Base-by-base conservation (phyloP, 2,113 vertebrate species). In the Sorex araneus region DNA sequence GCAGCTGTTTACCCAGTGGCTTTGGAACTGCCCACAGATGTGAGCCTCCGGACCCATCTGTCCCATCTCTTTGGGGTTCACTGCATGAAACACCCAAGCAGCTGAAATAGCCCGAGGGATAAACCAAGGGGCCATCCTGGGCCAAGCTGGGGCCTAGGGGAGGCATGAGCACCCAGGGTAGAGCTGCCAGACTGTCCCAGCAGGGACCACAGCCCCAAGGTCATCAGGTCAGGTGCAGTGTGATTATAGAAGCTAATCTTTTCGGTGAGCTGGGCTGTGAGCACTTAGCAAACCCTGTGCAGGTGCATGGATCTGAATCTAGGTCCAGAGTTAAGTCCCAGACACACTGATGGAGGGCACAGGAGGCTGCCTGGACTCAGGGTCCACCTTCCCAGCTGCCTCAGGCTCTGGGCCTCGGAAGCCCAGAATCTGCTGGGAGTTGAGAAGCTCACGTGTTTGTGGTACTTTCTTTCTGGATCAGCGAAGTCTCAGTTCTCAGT, bases 211-310 rank as follows among this genome's bases (percentile, higher is more conserved):
- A 86, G 40, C 10, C 70, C 23, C 1, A 12, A 93, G 54, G 45
- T 83, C 91, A 94, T 91, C 83, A 86, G 91, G 85, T 81, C 92
- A 93, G 95, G 77, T 50, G 70, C 45, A 91, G 63, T 27, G 6
- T 43, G 88, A 67, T 40, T 76, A 74, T 27, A 47, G 57, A 47
- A n/a, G 92, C 90, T 93, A 94, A 87, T 92, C 89, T 81, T 82
- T 54, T 45, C 92, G 84, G 66, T 34, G 57, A 30, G 3, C 32
- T 36, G 74, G 54, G 57, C 69, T 25, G 0, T 73, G 85, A 30
- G 54, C 60, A 87, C 93, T 91, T 86, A 91, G 90, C 43, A 81
- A 94, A 43, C 45, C 45, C 82, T 88, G 36, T 88, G 92, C 64
- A 78, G 54, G 92, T 91, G 93, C 85, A 83, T 23, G 0, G 70